phyloP scores from a whole-genome alignment of 2,888 invertebrate genomes.

The Lepidochitona cinerea region DNA sequence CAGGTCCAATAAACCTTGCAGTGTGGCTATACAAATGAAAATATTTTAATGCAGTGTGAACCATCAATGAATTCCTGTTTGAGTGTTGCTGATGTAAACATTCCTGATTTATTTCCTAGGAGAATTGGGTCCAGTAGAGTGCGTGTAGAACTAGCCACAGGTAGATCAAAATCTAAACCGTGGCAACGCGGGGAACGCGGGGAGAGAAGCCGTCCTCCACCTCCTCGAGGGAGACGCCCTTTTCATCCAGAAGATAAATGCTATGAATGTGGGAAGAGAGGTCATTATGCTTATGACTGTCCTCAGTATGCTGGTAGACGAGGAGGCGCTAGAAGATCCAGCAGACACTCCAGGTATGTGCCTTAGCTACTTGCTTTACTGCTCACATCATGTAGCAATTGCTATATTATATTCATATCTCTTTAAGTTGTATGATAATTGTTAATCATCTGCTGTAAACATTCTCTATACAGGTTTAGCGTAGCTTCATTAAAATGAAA shows the following conservation, averaged over 20 bases:
- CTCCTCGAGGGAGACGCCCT: constrained; percentile 72
- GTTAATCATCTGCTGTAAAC: too few relatives aligned
- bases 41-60: too few relatives aligned
- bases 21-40: too few relatives aligned
- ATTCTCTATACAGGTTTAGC: too few relatives aligned
- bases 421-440: too few relatives aligned
- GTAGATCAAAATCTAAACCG: constrained; percentile 75
- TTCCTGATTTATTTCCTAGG: constrained; percentile 53
- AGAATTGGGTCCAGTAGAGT: constrained; percentile 87
- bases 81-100: too few relatives aligned
- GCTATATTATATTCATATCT: too few relatives aligned
- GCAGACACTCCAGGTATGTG: not conserved
- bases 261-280: constrained; percentile 94
- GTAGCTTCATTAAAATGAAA: too few relatives aligned
- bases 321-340: not conserved
- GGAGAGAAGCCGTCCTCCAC: constrained; percentile 30
- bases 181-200: constrained; percentile 62
- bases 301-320: constrained; percentile 33
- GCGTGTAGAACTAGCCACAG: constrained; percentile 93
- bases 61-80: too few relatives aligned
- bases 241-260: constrained; percentile 93
- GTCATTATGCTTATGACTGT: constrained; percentile 94
- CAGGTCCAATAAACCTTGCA: too few relatives aligned
- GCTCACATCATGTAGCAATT: too few relatives aligned
- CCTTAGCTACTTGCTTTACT: not conserved